phyloP scores from a whole-genome alignment of 2,888 invertebrate species.

The Rhodophaea formosa region DNA sequence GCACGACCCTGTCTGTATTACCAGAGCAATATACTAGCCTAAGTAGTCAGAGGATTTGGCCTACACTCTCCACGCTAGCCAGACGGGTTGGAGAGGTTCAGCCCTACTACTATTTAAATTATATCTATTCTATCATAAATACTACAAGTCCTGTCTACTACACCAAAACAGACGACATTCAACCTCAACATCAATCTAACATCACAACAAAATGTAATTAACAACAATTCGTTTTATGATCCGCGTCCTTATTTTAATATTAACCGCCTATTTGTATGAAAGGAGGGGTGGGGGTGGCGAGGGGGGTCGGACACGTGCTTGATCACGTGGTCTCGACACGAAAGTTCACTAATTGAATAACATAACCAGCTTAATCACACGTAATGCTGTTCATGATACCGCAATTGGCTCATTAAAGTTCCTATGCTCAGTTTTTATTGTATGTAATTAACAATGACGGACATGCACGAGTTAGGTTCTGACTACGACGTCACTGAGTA shows the following conservation, averaged over 20 bases:
- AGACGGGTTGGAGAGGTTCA: too few species aligned
- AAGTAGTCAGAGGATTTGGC: too few species aligned
- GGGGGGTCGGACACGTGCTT: conserved; percentile 36
- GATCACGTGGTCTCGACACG: conserved; percentile 42
- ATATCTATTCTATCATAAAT: too few species aligned
- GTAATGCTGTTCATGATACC: conserved; percentile 43
- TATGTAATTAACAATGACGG: conserved; percentile 37
- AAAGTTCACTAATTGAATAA: conserved; percentile 51
- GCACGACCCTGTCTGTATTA: too few species aligned
- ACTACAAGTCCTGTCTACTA: too few species aligned
- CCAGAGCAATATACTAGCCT: too few species aligned
- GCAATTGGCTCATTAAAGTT: conserved; percentile 60
- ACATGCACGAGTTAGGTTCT: conserved; percentile 35
- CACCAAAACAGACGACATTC: too few species aligned
- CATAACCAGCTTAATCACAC: conserved; percentile 41
- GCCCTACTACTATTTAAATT: too few species aligned
- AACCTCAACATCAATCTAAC: too few species aligned
- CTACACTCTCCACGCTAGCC: too few species aligned
- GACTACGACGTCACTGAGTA: not conserved
- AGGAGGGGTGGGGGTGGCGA: conserved; percentile 30
- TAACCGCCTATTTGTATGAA: conserved; percentile 56
- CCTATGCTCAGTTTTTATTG: conserved; percentile 43
- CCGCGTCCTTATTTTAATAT: conserved; percentile 48
- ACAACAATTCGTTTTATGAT: conserved; percentile 42
- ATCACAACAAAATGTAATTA: conserved; percentile 17